Evolutionary conservation across 2,113 vertebrate species (phyloP), one percentile per base, ranked within the genome.

Genomic region (Rhinoderma darwinii): DNA sequence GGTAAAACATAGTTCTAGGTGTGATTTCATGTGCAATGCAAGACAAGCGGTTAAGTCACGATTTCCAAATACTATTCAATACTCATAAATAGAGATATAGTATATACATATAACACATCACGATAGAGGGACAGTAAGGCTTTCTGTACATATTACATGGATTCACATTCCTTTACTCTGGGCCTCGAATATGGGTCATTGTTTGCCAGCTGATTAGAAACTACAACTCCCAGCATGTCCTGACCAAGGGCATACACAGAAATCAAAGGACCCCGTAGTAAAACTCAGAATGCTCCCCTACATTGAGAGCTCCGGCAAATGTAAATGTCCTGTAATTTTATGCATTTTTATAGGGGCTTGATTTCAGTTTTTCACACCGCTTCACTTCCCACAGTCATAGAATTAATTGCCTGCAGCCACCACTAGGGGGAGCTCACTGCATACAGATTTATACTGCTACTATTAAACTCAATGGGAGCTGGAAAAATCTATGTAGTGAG

Each of bases 41-140:
- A 50, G 56, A 54, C 25, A 75, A 27, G 50, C 27, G 5, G 17
- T 32, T 10, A 54, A 8, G 59, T 32, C 50, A 84, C 66, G 51
- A 76, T 76, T 32, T 61, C 72, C 85, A 86, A 81, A 51, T 80
- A 79, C 61, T 32, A 86, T 17, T 41, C 22, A 77, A 81, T 56
- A 86, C 77, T 68, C 41, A 27, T 79, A 86, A 63, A 79, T 70
- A 68, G 63, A 79, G 50, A 77, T n/a, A 63, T 32, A 39, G 66
- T 44, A 77, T 35, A 68, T 70, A 80, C 47, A 72, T 17, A 78
- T 25, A 51, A 18, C 63, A 80, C 66, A 44, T 35, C 75, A 59
- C 20, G 20, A 76, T 25, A 35, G 68, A 35, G 54, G 56, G 50
- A 79, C 61, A 10, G 43, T 35, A 83, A 68, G 61, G 43, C 39